Base-by-base conservation (phyloP, 1,140 invertebrate species). In the Aphaenogaster ashmeadi region DNA sequence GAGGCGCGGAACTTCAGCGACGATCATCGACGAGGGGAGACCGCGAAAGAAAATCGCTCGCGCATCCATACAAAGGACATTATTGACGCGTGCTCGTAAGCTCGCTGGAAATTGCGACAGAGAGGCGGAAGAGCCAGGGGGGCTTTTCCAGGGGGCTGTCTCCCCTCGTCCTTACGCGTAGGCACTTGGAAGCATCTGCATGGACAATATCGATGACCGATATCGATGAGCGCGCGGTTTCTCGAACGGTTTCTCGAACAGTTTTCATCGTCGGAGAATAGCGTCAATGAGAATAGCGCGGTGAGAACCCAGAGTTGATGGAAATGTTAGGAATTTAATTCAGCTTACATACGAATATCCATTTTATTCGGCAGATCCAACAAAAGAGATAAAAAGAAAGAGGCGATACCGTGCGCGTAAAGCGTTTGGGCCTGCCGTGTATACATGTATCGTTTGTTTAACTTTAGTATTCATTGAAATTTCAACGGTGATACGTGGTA, bases 381-480 rank as follows among this genome's bases (percentile, higher is more conserved):
- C 52, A 79, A 62, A 62, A 33, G 11, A n/a, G 2, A 1, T 7
- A 27, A 47, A 11, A 62, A 44, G 27, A 36, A 38, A 44, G 54
- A 41, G 11, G 33, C 8, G 33, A 41, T 67, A 21, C 18, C 36
- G 36, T 38, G 21, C 64, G 36, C 5, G 64, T 44, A 44, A 67
- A 67, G n/a, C n/a, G 8, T 11, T 0, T n/a, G 38, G 38, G 11
- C 13, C 67, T 44, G 36, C 36, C 27, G 21, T 38, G 8, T 18
- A 21, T 11, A 18, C 3, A 27, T 54, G 18, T 41, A 54, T 36
- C 11, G 50, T 44, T 38, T 84, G 69, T 50, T 74, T 84, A 44
- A 72, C 67, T 72, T 83, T 47, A 60, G 41, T 44, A 75, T 60
- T 75, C 69, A 84, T 84, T 75, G 80, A 84, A 60, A 75, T 75